Evolutionary conservation across 2,888 invertebrate species (phyloP), one percentile per base, ranked within the genome.

Genomic region (Thyatira batis): DNA sequence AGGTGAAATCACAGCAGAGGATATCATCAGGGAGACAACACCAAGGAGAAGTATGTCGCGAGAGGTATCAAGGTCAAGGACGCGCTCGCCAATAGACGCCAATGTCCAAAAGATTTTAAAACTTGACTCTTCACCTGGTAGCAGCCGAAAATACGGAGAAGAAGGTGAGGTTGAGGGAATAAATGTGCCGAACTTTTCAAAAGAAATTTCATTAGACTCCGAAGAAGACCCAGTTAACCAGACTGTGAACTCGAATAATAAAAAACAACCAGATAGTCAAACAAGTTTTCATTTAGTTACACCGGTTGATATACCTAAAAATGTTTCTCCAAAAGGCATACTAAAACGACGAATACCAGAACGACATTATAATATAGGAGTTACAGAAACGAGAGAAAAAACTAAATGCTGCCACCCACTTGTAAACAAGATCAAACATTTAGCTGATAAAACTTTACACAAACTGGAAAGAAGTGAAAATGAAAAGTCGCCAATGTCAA

Each of bases 381-480:
- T 89, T 21, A 84, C 91, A 48, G 92, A 92, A 75, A 87, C 89
- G 13, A 81, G 92, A 27, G 90, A 89, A 65, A 92, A 92, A 80
- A 89, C 90, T 23, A 92, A 92, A 77, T 92, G 92, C 69, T 93
- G 94, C 76, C 93, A 93, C 73, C 94, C 94, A 25, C 87, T 94
- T 54, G 94, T 94, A 64, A 94, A 94, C 76, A 94, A 94, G 84
- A 89, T 94, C 20, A 94, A 93, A 79, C 93, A 93, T 63, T 89
- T 94, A 83, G 94, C 94, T 17, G 94, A 94, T 66, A 93, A 93
- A 78, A 87, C 94, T 69, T 78, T 93, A 80, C 88, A 93, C 67
- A 88, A 92, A 73, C 70, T 89, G 53, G 94, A 94, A 56, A 85
- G 80, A 68, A 82, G 52, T 69, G 89, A 89, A 57, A 77, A 71